Percentiles rank a stretch among this genome's conserved stretches.
Evolutionary conservation across 1,140 invertebrate species (phyloP).

Genomic region (Papilio xuthus): DNA sequence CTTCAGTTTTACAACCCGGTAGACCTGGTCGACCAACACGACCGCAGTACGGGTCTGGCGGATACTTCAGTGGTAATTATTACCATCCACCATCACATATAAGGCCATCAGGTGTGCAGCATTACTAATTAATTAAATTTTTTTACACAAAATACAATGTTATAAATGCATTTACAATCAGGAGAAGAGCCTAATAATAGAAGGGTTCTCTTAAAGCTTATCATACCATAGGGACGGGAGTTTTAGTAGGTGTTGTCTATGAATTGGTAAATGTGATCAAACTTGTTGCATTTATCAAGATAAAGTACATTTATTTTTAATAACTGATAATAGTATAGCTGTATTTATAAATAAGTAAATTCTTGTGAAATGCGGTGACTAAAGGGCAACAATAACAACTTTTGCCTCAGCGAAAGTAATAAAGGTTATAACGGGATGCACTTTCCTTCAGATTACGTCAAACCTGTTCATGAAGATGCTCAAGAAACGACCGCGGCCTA

Average conservation of each 20-base stretch:
- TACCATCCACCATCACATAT: constrained; percentile 58
- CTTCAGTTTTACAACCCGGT: constrained; percentile 26
- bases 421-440: constrained; percentile 11
- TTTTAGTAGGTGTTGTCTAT: too few relatives aligned
- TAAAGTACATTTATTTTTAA: too few relatives aligned
- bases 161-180: too few relatives aligned
- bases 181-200: too few relatives aligned
- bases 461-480: constrained; percentile 63
- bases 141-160: too few relatives aligned
- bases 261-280: not conserved
- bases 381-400: not conserved
- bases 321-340: not conserved
- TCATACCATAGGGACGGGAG: too few relatives aligned
- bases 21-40: constrained; percentile 43
- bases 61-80: constrained; percentile 58
- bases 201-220: too few relatives aligned
- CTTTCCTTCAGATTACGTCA: constrained; percentile 61
- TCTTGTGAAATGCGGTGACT: not conserved
- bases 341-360: not conserved
- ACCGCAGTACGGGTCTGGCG: constrained; percentile 61
- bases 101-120: constrained; percentile 59
- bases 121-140: too few relatives aligned
- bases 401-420: not conserved
- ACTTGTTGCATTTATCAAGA: not conserved
- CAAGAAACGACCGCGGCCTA: constrained; percentile 53